Conservation (phyloP, 2,888 invertebrate genomes). For the Neoitamus cyanurus region DNA sequence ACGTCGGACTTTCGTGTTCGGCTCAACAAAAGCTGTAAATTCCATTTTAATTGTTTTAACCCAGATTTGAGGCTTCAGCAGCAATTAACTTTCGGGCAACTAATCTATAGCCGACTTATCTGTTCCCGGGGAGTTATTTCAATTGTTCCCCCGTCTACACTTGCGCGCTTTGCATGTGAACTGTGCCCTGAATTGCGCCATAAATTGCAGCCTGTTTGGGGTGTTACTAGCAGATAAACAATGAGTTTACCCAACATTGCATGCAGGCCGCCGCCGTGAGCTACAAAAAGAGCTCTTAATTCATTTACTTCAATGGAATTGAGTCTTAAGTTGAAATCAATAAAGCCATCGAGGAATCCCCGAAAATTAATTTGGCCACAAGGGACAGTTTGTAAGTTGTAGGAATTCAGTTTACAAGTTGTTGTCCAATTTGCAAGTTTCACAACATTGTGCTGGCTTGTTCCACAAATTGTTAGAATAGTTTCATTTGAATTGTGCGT, state of each 20-base stretch:
- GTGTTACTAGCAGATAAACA: not conserved
- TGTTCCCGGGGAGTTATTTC: slow-evolving; percentile 20
- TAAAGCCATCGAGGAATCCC: not conserved
- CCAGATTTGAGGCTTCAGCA: slow-evolving; percentile 21
- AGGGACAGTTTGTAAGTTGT: not conserved
- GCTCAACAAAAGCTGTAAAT: slow-evolving; percentile 24
- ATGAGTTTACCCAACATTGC: slow-evolving; percentile 9
- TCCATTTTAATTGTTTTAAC: slow-evolving; percentile 30
- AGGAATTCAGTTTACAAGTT: not conserved
- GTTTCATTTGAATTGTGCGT: too few species aligned
- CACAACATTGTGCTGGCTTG: not conserved
- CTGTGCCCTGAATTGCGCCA: not conserved
- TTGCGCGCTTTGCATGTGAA: not conserved
- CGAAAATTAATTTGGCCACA: not conserved
- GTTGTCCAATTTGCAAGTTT: not conserved
- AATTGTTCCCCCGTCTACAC: not conserved
- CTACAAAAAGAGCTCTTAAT: not conserved
- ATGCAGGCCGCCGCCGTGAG: not conserved
- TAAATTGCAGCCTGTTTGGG: slow-evolving; percentile 7
- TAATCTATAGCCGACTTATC: slow-evolving; percentile 29
- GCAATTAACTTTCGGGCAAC: slow-evolving; percentile 35
- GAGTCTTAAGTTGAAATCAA: slow-evolving; percentile 8
- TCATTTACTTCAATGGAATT: not conserved
- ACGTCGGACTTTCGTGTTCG: not conserved
- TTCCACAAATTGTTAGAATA: too few species aligned